phyloP scores from a whole-genome alignment of 1,140 invertebrate genomes.

The Tetramorium alpestre region DNA sequence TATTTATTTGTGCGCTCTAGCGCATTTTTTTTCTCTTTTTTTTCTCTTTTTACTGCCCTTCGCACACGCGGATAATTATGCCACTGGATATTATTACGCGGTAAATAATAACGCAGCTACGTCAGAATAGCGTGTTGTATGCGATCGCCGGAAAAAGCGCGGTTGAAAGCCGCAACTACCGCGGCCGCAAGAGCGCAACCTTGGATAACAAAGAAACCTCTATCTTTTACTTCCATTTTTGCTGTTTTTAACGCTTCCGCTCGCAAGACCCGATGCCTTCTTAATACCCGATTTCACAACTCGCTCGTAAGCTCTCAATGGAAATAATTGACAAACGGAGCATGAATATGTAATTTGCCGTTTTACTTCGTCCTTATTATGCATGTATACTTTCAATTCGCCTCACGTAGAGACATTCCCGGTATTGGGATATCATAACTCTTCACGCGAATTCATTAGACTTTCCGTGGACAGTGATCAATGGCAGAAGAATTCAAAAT shows the following conservation, averaged over 20 bases:
- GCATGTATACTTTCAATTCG: background rate
- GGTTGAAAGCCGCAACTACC: conserved; percentile 15
- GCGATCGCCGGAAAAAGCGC: conserved; percentile 48
- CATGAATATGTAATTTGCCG: background rate
- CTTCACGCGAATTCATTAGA: background rate
- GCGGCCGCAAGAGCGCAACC: conserved; percentile 17
- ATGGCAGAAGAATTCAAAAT: background rate
- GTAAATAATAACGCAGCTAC: conserved; percentile 71
- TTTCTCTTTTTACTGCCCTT: background rate
- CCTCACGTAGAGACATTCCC: background rate
- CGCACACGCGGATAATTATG: conserved; percentile 7
- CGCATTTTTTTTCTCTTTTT: background rate
- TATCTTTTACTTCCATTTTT: conserved; percentile 36
- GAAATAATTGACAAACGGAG: background rate
- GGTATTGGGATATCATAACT: background rate
- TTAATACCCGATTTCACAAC: conserved; percentile 26
- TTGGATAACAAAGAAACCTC: conserved; percentile 64
- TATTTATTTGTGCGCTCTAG: conserved; percentile 38
- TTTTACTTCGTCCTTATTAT: background rate
- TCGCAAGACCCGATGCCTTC: background rate
- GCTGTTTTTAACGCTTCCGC: conserved; percentile 27
- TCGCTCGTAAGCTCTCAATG: background rate
- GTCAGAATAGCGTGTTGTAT: conserved; percentile 8
- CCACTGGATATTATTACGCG: conserved; percentile 61
- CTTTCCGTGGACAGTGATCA: background rate